phyloP scores from a whole-genome alignment of 2,888 invertebrate genomes.

The Perizoma affinitatum region DNA sequence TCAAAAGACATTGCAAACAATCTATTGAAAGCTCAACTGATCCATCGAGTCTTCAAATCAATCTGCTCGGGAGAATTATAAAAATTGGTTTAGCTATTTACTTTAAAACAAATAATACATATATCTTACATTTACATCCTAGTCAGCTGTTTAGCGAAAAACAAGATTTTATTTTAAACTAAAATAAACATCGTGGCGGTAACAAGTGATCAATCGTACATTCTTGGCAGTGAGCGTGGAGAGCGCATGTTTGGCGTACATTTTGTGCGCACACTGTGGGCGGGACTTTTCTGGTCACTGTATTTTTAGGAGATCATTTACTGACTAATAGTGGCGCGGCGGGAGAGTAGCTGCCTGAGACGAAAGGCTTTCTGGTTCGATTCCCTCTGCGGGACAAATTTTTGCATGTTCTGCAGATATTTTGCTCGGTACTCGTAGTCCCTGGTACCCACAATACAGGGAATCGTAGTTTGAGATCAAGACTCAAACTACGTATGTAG shows the following conservation, averaged over 20 bases:
- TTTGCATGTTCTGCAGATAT: no score
- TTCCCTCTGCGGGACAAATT: neutral
- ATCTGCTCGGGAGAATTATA: no score
- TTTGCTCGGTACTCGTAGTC: no score
- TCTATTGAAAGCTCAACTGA: no score
- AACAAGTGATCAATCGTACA: constrained; percentile 52
- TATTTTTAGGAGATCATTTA: constrained; percentile 21
- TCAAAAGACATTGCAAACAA: no score
- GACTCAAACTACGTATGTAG: no score
- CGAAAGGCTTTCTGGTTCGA: no score
- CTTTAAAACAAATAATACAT: neutral
- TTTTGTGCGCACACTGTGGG: constrained; percentile 32
- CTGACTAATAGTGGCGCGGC: neutral
- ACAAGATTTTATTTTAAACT: constrained; percentile 34
- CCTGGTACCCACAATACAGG: no score
- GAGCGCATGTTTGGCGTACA: constrained; percentile 42
- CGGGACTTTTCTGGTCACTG: constrained; percentile 31
- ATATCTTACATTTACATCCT: neutral
- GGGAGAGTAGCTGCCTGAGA: no score
- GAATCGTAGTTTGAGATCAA: no score
- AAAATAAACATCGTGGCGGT: constrained; percentile 41
- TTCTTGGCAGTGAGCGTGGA: constrained; percentile 62
- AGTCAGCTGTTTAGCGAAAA: constrained; percentile 29
- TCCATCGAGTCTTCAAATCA: no score
- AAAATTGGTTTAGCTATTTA: no score